phyloP scores from a whole-genome alignment of 2,113 vertebrate species.

The Colistium nudipinnis region DNA sequence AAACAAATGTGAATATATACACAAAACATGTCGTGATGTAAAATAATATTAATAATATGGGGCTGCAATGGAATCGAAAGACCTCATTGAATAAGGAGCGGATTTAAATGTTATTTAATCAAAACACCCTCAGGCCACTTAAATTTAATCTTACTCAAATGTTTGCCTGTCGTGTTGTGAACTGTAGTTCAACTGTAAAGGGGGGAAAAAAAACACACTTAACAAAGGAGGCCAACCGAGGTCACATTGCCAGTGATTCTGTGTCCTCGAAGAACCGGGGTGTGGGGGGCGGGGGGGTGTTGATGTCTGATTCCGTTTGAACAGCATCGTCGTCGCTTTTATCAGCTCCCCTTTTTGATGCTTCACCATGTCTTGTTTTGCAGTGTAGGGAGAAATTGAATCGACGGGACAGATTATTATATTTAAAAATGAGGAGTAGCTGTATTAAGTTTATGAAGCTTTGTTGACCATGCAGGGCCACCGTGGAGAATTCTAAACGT shows the following conservation, averaged over 20 bases:
- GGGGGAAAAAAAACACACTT: neutral
- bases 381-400: neutral
- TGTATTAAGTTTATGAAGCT: too few relatives aligned
- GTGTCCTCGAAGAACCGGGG: conserved; percentile 33
- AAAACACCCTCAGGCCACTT: neutral
- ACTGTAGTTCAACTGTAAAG: neutral
- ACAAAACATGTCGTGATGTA: neutral
- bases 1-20: neutral
- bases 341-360: conserved; percentile 25
- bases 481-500: too few relatives aligned
- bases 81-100: neutral
- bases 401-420: neutral
- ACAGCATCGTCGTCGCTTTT: neutral
- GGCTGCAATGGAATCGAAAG: neutral
- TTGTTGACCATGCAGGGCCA: too few relatives aligned
- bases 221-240: conserved; percentile 4
- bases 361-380: neutral
- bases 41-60: neutral
- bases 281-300: neutral
- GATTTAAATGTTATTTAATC: neutral
- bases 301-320: neutral
- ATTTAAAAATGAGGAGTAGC: neutral
- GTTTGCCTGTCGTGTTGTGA: neutral
- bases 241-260: neutral
- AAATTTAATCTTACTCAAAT: neutral